Evolutionary conservation across 2,113 vertebrate species (phyloP).

Genomic region (Bos taurus): ARS-UCD2.0 NC_037351.1:58183001-58183500

Average conservation of each 20-base stretch:
- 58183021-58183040: background rate
- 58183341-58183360: background rate
- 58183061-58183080: background rate
- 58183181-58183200: background rate
- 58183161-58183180: background rate
- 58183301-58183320: background rate
- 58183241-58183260: background rate
- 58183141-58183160: background rate
- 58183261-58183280: background rate
- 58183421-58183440: background rate
- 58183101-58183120: background rate
- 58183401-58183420: background rate
- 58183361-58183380: background rate
- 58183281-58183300: rapidly evolving
- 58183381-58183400: background rate
- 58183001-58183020: background rate
- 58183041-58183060: background rate
- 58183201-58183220: background rate
- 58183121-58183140: background rate
- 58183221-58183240: background rate
- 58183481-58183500: background rate
- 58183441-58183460: background rate
- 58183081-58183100: background rate
- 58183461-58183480: background rate
- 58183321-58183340: background rate